phyloP scores from a whole-genome alignment of 2,797 vertebrate genomes.

The Geotrypetes seraphini region DNA sequence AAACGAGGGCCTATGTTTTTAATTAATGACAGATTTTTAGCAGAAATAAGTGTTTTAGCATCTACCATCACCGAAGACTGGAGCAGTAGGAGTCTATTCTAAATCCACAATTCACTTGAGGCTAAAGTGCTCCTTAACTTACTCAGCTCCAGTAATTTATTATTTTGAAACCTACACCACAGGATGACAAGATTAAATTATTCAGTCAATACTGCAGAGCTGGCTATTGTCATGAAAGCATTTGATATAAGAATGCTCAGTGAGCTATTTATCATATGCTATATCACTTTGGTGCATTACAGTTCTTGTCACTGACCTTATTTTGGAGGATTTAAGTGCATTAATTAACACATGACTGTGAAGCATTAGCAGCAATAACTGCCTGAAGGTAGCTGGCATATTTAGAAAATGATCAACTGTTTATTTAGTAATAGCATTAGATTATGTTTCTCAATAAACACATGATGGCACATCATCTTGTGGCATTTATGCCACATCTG shows the following conservation, averaged over 20 bases:
- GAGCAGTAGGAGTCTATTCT: slow-evolving; percentile 13
- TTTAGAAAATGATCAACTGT: slow-evolving; percentile 15
- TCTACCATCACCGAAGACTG: slow-evolving; percentile 32
- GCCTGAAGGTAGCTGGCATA: slow-evolving; percentile 1
- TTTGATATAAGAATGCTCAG: slow-evolving; percentile 27
- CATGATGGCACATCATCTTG: not conserved
- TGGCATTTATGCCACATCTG: too few species aligned
- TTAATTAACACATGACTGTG: slow-evolving; percentile 29
- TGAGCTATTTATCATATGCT: slow-evolving; percentile 27
- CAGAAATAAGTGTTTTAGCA: slow-evolving; percentile 18
- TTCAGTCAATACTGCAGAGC: slow-evolving; percentile 33
- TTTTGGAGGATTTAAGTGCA: slow-evolving; percentile 17
- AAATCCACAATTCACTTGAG: slow-evolving; percentile 29
- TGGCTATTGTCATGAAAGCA: slow-evolving; percentile 29
- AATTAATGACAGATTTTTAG: slow-evolving; percentile 18
- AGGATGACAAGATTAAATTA: slow-evolving; percentile 44
- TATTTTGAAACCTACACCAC: slow-evolving; percentile 40
- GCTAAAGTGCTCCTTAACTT: slow-evolving; percentile 30
- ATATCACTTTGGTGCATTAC: slow-evolving; percentile 18
- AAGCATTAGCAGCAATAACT: slow-evolving; percentile 15
- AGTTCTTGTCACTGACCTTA: slow-evolving; percentile 9
- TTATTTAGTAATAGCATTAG: slow-evolving; percentile 1
- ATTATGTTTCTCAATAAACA: not conserved
- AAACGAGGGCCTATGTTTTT: too few species aligned
- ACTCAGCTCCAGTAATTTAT: slow-evolving; percentile 33